A percentile compares a stretch with the other conserved stretches of the same genome.
These are phyloP conservation scores for Drosophila paranaensis DNA, from an alignment of 2,888 invertebrate species.

Conservation along the genomic window DNA sequence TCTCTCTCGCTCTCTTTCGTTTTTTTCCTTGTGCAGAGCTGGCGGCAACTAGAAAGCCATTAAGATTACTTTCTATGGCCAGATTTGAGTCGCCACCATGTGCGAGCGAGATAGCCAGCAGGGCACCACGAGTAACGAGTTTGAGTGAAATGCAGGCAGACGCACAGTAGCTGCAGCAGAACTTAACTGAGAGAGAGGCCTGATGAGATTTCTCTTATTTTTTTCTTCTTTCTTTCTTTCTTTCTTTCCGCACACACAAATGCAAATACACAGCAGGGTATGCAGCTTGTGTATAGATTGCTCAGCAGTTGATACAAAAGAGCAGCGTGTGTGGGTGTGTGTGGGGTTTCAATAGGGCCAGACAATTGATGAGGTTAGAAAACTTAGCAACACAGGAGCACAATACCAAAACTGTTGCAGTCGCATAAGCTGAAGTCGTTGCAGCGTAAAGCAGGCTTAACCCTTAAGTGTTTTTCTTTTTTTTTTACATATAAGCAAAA, in stretches of 20 bases:
- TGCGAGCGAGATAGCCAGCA: constrained; percentile 9
- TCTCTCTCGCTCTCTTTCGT: neutral
- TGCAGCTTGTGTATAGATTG: constrained; percentile 12
- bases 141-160: constrained; percentile 7
- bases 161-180: constrained; percentile 8
- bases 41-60: constrained; percentile 70
- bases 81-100: constrained; percentile 54
- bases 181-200: constrained; percentile 23
- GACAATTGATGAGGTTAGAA: constrained; percentile 76
- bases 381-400: constrained; percentile 53
- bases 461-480: neutral
- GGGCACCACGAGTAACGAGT: neutral
- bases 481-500: neutral
- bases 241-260: constrained; percentile 9
- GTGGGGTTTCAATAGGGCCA: constrained; percentile 23
- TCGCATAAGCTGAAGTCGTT: neutral
- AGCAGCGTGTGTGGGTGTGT: constrained; percentile 1
- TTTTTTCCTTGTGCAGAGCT: constrained; percentile 28
- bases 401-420: constrained; percentile 16
- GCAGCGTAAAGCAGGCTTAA: neutral
- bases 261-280: constrained; percentile 25
- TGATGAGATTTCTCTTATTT: constrained; percentile 49
- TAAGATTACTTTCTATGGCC: constrained; percentile 79
- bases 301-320: constrained; percentile 10
- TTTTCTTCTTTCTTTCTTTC: neutral